Evolutionary conservation across 1,140 invertebrate species (phyloP), one percentile per base, ranked within the genome.

Genomic region (Hycleus phaleratus): DNA sequence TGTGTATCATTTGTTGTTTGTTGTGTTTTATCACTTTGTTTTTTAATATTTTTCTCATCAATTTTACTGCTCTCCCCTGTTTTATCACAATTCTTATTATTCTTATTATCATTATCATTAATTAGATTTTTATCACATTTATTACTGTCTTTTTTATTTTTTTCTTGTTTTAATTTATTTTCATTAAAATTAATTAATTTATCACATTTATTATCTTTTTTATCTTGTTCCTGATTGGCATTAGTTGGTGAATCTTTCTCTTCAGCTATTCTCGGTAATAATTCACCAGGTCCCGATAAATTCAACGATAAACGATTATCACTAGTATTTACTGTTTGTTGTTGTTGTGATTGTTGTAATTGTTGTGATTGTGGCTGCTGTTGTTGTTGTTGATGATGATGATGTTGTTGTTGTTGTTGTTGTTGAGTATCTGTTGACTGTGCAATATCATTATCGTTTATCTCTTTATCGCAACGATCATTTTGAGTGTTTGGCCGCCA

Each of bases 161-260:
- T 54, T 6, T 54, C 43, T 18, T 54, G 38, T 18, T 51, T 42
- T 40, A 38, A 11, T 51, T 40, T 18, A 40, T 8, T 51, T 54
- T 55, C 46, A 55, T 46, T 55, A 45, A 42, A 45, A 53, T 45
- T 32, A 32, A 32, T 32, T 32, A 32, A 32, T 52, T 52, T 61
- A 63, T 63, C 58, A 63, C 59, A 61, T 61, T 64, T 56, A 38
- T 10, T 26, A 51, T 56, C 46, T 54, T 60, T 57, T 47, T 64
- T 61, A 38, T 65, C 57, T 26, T 55, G 48, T 32, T 49, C 55
- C 42, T 67, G 58, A n/a, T 43, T 46, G 12, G 50, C 63, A 12
- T 82, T 82, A 0, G 87, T 90, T 0, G 88, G 88, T 9, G 87
- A 90, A 73, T 91, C 88, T 69, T 90, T 90, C 70, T 91, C 88